These are phyloP conservation scores for Cosmia trapezina DNA, from an alignment of 2,888 invertebrate genomes.

Conservation along the genomic window DNA sequence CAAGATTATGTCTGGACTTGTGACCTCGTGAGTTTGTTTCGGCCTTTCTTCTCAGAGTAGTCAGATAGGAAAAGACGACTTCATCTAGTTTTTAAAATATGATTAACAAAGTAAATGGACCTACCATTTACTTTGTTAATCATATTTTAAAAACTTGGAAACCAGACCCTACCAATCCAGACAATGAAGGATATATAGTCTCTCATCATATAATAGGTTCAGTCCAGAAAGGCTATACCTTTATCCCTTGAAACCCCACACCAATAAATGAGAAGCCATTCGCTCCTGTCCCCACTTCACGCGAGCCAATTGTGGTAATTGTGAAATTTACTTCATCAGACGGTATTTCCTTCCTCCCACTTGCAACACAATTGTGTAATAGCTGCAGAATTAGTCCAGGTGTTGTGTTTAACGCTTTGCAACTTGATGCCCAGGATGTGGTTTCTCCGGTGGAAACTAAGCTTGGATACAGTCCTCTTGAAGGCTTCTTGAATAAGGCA, in stretches of 20 bases:
- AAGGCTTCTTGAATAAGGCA: neutral
- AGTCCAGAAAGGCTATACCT: conserved; percentile 4
- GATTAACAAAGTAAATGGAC: too few relatives aligned
- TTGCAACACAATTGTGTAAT: conserved; percentile 58
- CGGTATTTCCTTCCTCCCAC: conserved; percentile 84
- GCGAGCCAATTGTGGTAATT: conserved; percentile 70
- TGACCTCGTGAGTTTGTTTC: too few relatives aligned
- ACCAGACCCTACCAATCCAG: neutral
- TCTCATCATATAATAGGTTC: neutral
- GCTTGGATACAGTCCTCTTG: neutral
- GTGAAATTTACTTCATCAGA: conserved; percentile 84
- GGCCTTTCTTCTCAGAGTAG: too few relatives aligned
- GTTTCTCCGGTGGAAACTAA: conserved; percentile 23
- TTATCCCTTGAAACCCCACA: conserved; percentile 48
- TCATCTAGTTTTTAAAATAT: too few relatives aligned
- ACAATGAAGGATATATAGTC: neutral
- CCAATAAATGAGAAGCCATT: conserved; percentile 44
- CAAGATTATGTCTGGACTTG: too few relatives aligned
- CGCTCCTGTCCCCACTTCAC: conserved; percentile 50
- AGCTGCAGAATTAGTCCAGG: conserved; percentile 56
- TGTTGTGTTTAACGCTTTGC: conserved; percentile 64
- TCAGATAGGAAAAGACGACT: too few relatives aligned
- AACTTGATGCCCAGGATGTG: conserved; percentile 54
- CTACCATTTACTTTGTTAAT: too few relatives aligned
- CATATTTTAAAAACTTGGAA: too few relatives aligned